These are phyloP conservation scores for Acronicta leporina DNA, from an alignment of 2,888 invertebrate genomes.

Conservation along the genomic window DNA sequence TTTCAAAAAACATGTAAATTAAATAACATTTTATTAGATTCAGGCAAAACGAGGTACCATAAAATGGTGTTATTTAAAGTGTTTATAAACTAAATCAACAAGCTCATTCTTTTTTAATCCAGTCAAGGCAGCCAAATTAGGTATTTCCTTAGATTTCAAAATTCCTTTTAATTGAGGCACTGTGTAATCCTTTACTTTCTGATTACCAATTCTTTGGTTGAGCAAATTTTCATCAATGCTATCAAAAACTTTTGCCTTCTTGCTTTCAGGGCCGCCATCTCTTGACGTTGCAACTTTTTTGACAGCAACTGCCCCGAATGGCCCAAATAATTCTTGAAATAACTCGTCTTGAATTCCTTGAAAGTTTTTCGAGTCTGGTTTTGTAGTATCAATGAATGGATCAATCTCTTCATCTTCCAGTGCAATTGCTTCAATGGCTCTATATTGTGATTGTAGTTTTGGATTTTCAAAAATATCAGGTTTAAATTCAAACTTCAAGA, in stretches of 20 bases:
- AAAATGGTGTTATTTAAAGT: constrained; percentile 56
- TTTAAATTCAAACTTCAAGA: constrained; percentile 89
- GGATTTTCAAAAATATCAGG: constrained; percentile 92
- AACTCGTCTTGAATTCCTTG: constrained; percentile 74
- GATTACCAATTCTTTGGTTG: constrained; percentile 61
- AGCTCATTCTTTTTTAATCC: constrained; percentile 78
- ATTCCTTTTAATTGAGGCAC: constrained; percentile 76
- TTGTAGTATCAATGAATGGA: constrained; percentile 88
- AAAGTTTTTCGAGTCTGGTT: constrained; percentile 66
- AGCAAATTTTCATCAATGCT: constrained; percentile 73
- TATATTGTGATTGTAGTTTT: constrained; percentile 89
- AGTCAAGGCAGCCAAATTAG: constrained; percentile 70
- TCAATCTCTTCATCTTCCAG: constrained; percentile 88
- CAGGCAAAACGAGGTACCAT: not conserved
- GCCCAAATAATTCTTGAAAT: constrained; percentile 82
- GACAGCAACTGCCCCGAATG: constrained; percentile 67
- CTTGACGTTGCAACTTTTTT: constrained; percentile 67
- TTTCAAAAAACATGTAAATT: too few relatives aligned
- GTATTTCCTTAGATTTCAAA: constrained; percentile 67
- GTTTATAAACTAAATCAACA: constrained; percentile 75
- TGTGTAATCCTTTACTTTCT: constrained; percentile 71
- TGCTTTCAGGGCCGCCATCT: constrained; percentile 53
- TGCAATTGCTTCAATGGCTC: constrained; percentile 91
- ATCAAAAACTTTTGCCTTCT: constrained; percentile 59
- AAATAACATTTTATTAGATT: too few relatives aligned